A percentile compares a stretch with the other conserved stretches of the same genome.
These are phyloP conservation scores for Conus ventricosus DNA, from an alignment of 1,140 invertebrate genomes.

Conservation along the genomic window DNA sequence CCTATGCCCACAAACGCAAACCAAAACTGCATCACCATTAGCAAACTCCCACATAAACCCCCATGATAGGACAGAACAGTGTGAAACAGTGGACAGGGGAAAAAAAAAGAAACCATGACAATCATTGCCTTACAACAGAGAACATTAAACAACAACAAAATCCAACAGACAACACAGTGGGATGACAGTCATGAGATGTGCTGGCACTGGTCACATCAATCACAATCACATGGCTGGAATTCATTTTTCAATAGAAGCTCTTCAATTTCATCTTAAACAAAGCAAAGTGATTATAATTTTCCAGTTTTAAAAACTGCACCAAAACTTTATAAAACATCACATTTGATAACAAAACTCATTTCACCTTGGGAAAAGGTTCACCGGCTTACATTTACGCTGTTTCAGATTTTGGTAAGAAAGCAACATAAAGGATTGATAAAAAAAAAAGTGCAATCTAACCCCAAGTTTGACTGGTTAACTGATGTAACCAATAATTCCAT, in stretches of 20 bases:
- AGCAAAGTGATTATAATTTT: not conserved
- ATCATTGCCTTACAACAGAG: too few species aligned
- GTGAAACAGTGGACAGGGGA: not conserved
- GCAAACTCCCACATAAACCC: not conserved
- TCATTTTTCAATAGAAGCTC: not conserved
- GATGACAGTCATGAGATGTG: constrained; percentile 14
- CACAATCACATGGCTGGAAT: not conserved
- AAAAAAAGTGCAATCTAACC: not conserved
- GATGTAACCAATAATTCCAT: not conserved
- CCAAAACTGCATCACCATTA: not conserved
- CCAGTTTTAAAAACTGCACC: too few species aligned
- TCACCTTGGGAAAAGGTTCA: too few species aligned
- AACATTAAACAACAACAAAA: too few species aligned
- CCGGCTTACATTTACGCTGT: too few species aligned
- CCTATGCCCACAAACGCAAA: not conserved
- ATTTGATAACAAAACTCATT: too few species aligned
- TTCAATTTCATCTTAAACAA: constrained; percentile 12
- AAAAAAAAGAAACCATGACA: not conserved
- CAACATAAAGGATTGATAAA: too few species aligned
- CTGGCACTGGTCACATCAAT: not conserved
- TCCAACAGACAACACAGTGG: not conserved
- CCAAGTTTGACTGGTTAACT: not conserved
- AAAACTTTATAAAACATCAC: too few species aligned
- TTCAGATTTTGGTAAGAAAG: too few species aligned
- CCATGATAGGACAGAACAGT: not conserved